phyloP scores from a whole-genome alignment of 2,888 invertebrate genomes.

The Amphimallon solstitiale region DNA sequence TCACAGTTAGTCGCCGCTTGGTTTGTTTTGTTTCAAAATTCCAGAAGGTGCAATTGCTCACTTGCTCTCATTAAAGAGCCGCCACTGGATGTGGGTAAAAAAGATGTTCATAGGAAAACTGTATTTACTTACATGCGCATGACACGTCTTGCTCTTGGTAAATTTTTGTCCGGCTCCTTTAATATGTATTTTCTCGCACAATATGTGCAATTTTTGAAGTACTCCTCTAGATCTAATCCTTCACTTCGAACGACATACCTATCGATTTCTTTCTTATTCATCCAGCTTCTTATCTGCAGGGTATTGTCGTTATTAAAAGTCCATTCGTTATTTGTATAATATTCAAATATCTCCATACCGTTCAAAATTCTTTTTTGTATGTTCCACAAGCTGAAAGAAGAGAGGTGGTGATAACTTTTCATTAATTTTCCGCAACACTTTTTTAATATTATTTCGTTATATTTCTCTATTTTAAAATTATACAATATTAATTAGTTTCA shows the following conservation, averaged over 20 bases:
- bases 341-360: conserved; percentile 89
- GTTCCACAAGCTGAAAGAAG: conserved; percentile 73
- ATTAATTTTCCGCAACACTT: no score
- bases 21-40: no score
- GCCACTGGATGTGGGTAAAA: no score
- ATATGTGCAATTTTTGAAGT: conserved; percentile 84
- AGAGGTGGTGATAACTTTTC: no score
- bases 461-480: no score
- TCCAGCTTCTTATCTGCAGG: conserved; percentile 65
- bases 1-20: no score
- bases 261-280: conserved; percentile 73
- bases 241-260: conserved; percentile 77
- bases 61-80: no score
- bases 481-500: no score
- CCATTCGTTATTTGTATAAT: conserved; percentile 94
- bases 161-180: conserved; percentile 82
- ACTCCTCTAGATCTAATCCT: conserved; percentile 79
- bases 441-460: no score
- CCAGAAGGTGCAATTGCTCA: no score
- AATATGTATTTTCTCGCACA: conserved; percentile 83
- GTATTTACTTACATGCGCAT: not conserved
- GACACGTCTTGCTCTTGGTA: conserved; percentile 73
- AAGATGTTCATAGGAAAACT: not conserved
- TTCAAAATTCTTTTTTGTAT: conserved; percentile 85
- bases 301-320: conserved; percentile 80